Percentiles rank a stretch among this genome's conserved stretches.
phyloP scores from a whole-genome alignment of 1,140 invertebrate genomes.

The Cotesia chilonis region DNA sequence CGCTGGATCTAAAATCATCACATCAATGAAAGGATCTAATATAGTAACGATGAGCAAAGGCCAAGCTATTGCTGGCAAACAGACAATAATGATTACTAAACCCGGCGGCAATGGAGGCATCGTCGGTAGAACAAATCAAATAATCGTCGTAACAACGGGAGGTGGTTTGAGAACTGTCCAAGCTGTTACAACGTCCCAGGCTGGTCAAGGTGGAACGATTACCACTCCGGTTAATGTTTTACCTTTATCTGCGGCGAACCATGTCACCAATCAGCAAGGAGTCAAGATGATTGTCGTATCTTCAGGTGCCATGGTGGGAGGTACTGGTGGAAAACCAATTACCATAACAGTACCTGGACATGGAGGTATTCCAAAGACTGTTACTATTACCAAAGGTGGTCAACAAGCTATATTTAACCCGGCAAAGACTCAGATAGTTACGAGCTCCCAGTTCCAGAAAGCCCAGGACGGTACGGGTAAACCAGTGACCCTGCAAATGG shows the following conservation, averaged over 20 bases:
- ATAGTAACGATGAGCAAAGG: constrained; percentile 76
- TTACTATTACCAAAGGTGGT: constrained; percentile 67
- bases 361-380: constrained; percentile 68
- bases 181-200: constrained; percentile 70
- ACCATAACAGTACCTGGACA: constrained; percentile 75
- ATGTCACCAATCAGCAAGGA: constrained; percentile 65
- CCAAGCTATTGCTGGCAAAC: constrained; percentile 66
- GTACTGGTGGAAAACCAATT: constrained; percentile 72
- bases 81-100: constrained; percentile 74
- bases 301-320: constrained; percentile 63
- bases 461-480: constrained; percentile 74
- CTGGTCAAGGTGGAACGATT: constrained; percentile 56
- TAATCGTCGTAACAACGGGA: constrained; percentile 78
- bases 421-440: constrained; percentile 64
- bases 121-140: constrained; percentile 70
- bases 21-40: constrained; percentile 74
- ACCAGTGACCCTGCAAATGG: constrained; percentile 74
- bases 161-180: constrained; percentile 72
- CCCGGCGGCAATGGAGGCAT: constrained; percentile 68
- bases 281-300: constrained; percentile 76
- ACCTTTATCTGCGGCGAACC: constrained; percentile 62
- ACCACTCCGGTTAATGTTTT: constrained; percentile 60
- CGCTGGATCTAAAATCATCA: constrained; percentile 68
- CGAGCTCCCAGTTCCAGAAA: constrained; percentile 64
- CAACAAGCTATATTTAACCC: constrained; percentile 60